Evolutionary conservation across 2,888 invertebrate genomes (phyloP).

Genomic region (Leucoma salicis): DNA sequence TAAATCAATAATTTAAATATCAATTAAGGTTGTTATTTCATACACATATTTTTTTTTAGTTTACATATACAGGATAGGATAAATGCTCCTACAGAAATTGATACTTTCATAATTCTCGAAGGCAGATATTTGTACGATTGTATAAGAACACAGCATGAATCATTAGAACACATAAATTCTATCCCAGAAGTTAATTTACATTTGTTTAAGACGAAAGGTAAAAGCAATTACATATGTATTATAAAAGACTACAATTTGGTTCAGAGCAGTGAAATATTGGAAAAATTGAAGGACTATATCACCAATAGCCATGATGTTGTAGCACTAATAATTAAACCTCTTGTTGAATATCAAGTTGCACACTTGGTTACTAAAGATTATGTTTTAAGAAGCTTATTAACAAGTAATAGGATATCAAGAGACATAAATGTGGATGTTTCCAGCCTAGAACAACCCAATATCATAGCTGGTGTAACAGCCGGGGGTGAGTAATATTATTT

Average conservation of each 20-base stretch:
- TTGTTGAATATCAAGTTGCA: conserved; percentile 61
- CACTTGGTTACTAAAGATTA: conserved; percentile 39
- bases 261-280: conserved; percentile 61
- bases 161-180: conserved; percentile 47
- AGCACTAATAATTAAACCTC: conserved; percentile 58
- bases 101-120: conserved; percentile 63
- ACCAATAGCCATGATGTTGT: conserved; percentile 50
- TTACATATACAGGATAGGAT: conserved; percentile 48
- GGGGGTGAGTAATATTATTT: conserved; percentile 67
- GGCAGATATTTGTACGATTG: conserved; percentile 63
- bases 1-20: background rate
- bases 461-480: conserved; percentile 69
- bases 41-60: too few relatives aligned
- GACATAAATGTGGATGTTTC: conserved; percentile 38
- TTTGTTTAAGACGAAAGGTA: conserved; percentile 47
- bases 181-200: conserved; percentile 52
- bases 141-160: conserved; percentile 38
- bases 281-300: conserved; percentile 54
- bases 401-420: conserved; percentile 35
- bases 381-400: conserved; percentile 52
- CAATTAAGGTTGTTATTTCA: background rate
- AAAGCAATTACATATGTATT: conserved; percentile 55
- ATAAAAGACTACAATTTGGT: conserved; percentile 63
- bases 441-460: conserved; percentile 75
- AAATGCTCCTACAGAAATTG: conserved; percentile 41